phyloP scores from a whole-genome alignment of 2,888 invertebrate genomes.

The Mythimna loreyi region DNA sequence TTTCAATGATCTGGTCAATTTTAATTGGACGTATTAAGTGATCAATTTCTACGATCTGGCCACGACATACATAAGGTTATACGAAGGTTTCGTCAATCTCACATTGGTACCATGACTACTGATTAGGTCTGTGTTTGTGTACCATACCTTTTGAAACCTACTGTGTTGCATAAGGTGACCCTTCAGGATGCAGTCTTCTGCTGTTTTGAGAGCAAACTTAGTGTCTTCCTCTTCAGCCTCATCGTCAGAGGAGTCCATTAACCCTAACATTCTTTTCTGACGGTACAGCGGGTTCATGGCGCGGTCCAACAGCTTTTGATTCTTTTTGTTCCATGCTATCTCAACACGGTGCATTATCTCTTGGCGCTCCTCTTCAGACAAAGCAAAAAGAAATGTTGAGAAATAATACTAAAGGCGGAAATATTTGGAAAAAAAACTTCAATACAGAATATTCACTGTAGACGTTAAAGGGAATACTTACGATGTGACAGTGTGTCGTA shows the following conservation, averaged over 20 bases:
- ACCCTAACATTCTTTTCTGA: constrained; percentile 71
- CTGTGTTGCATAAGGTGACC: constrained; percentile 73
- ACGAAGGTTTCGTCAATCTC: background rate
- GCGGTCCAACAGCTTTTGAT: constrained; percentile 80
- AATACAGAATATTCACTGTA: no score
- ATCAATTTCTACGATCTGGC: no score
- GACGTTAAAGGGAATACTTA: constrained; percentile 73
- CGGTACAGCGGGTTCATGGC: constrained; percentile 78
- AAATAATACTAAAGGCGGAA: background rate
- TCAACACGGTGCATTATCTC: constrained; percentile 94
- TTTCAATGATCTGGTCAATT: no score
- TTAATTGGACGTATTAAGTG: no score
- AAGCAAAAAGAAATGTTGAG: constrained; percentile 3
- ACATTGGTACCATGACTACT: no score
- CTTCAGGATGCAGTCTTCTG: constrained; percentile 94
- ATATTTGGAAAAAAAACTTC: background rate
- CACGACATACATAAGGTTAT: no score
- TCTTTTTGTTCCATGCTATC: constrained; percentile 93
- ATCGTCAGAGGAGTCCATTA: constrained; percentile 75
- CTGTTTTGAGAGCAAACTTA: constrained; percentile 84
- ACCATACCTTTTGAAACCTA: constrained; percentile 75
- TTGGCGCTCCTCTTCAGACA: constrained; percentile 92
- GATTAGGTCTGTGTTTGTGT: background rate
- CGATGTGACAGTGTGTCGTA: constrained; percentile 96
- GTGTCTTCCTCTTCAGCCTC: constrained; percentile 86